phyloP scores from a whole-genome alignment of 2,797 vertebrate species.

The Spinus pinus region DNA sequence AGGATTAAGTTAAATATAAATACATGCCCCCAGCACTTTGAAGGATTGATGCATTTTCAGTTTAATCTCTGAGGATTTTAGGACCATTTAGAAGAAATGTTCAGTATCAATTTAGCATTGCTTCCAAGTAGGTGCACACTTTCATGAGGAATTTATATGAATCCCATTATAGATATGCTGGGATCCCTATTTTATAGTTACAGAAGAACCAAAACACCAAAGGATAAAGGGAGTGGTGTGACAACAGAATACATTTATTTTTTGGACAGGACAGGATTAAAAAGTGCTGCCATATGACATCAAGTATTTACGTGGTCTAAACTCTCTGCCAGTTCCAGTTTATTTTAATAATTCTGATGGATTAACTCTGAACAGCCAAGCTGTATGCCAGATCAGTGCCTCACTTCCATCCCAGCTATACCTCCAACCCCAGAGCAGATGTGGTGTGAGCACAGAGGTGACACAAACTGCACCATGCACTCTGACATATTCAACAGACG shows the following conservation, averaged over 20 bases:
- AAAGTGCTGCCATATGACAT: not conserved
- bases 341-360: not conserved
- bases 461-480: fast-evolving
- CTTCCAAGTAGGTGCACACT: not conserved
- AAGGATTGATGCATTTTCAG: not conserved
- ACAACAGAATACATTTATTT: not conserved
- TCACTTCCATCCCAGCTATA: not conserved
- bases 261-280: not conserved
- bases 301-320: not conserved
- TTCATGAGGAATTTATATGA: not conserved
- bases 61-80: slow-evolving; percentile 2
- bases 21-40: not conserved
- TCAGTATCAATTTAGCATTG: not conserved
- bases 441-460: not conserved
- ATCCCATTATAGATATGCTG: not conserved
- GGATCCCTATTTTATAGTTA: not conserved
- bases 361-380: not conserved
- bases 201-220: not conserved
- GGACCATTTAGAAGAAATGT: not conserved
- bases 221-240: not conserved
- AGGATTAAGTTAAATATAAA: not conserved
- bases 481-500: fast-evolving
- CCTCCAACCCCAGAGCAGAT: fast-evolving
- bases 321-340: not conserved
- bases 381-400: not conserved